Percentiles rank a stretch among this genome's conserved stretches.
These are phyloP conservation scores for Penaeus indicus DNA, from an alignment of 1,140 invertebrate genomes.

Conservation along the genomic window DNA sequence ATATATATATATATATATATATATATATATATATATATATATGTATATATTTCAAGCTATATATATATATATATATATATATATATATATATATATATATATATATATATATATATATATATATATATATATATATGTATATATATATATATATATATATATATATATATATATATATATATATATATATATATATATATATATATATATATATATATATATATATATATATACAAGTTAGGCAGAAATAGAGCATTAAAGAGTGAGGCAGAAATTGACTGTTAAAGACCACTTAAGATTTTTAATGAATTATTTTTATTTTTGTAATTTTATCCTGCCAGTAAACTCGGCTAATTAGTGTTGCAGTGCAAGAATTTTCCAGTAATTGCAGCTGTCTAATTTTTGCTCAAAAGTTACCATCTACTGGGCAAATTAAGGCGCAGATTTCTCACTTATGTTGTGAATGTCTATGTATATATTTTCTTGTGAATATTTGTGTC, in stretches of 20 bases:
- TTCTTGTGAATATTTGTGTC: neutral
- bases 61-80: neutral
- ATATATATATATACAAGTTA: conserved; percentile 26
- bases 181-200: conserved; percentile 56
- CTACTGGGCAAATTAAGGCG: no score
- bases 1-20: no score
- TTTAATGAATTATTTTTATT: neutral
- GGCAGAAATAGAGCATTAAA: no score
- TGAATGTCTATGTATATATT: neutral
- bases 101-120: neutral
- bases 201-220: conserved; percentile 28
- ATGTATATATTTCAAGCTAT: neutral
- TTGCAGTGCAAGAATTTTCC: no score
- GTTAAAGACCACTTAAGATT: neutral
- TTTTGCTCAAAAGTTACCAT: no score
- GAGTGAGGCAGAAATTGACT: neutral
- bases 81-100: neutral
- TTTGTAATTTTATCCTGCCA: no score
- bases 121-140: neutral
- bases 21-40: no score
- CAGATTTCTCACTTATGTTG: neutral
- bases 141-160: conserved; percentile 51
- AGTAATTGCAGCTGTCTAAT: no score
- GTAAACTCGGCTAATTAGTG: no score
- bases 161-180: conserved; percentile 57